Evolutionary conservation across 2,888 invertebrate genomes (phyloP), one percentile per base, ranked within the genome.

Genomic region (Drosophila yooni): DNA sequence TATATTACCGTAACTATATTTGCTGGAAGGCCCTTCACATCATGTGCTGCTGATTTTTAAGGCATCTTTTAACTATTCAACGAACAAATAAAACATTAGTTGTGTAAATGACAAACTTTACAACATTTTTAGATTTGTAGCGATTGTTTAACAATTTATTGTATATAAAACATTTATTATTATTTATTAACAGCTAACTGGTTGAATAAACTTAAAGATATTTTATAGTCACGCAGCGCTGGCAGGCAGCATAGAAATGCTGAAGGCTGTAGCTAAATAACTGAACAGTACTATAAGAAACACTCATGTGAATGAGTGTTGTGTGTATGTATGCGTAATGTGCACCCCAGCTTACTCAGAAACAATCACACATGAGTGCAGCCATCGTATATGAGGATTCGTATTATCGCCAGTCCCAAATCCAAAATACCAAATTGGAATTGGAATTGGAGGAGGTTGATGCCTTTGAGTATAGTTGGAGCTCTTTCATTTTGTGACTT

Each of bases 331-430:
- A 60, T 61, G 51, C 38, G 48, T 59, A 52, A 56, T 61, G 40
- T 52, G 69, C 64, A 62, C 64, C 62, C 54, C 67, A 61, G 79
- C 58, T 65, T 76, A 63, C 73, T 60, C 65, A 68, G 79, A 68
- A 79, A 73, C 83, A 82, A 87, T 83, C 84, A 87, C 83, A 84
- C 87, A 84, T 84, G 78, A 83, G 78, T 80, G 87, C 78, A 80
- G 70, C 57, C 70, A 71, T 57, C 72, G 69, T 69, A 54, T 60
- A 58, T 70, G 73, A 66, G 85, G 69, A 74, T 76, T 27, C 61
- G 69, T 82, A 71, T 79, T 82, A 83, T 78, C 72, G 86, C 80
- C 71, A 52, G 51, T 48, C 50, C 66, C 54, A 76, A 70, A 75
- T 70, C 81, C 71, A 67, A 74, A 76, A 82, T 77, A 88, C 85